Conservation (phyloP, 2,888 invertebrate species). For the Aproaerema taeniolella region DNA sequence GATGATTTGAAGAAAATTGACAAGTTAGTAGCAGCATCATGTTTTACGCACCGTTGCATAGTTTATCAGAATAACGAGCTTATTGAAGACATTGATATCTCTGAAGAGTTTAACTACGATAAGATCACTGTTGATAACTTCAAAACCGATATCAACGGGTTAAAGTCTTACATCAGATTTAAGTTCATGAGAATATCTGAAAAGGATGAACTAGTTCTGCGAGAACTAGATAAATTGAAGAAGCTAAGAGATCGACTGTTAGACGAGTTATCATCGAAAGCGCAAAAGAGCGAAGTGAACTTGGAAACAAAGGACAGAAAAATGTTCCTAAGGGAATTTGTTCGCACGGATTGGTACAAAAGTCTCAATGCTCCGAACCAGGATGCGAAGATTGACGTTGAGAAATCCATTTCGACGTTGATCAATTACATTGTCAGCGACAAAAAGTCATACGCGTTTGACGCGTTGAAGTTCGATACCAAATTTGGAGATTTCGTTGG, state of each 20-base stretch:
- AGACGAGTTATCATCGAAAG: conserved; percentile 15
- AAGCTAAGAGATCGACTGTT: conserved; percentile 27
- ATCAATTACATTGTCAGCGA: conserved; percentile 41
- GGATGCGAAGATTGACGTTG: conserved; percentile 28
- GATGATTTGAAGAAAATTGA: conserved; percentile 15
- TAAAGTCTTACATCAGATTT: conserved; percentile 36
- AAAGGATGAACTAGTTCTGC: conserved; percentile 19
- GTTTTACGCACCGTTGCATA: conserved; percentile 28
- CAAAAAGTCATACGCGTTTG: conserved; percentile 35
- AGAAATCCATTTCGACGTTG: conserved; percentile 33
- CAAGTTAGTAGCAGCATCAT: conserved; percentile 29
- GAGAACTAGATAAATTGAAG: conserved; percentile 33
- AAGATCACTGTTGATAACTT: conserved; percentile 31
- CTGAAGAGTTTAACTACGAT: conserved; percentile 31
- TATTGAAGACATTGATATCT: conserved; percentile 28
- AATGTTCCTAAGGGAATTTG: conserved; percentile 25
- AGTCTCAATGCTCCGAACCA: conserved; percentile 18
- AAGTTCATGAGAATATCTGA: conserved; percentile 29
- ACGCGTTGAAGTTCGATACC: conserved; percentile 32
- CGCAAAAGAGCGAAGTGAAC: conserved; percentile 1
- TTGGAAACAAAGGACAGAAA: conserved; percentile 28
- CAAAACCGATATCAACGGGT: conserved; percentile 25
- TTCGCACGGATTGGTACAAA: conserved; percentile 28
- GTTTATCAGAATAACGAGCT: conserved; percentile 30
- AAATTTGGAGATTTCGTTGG: conserved; percentile 21